These are phyloP conservation scores for Archivesica marissinica DNA, from an alignment of 1,140 invertebrate species.

Conservation along the genomic window DNA sequence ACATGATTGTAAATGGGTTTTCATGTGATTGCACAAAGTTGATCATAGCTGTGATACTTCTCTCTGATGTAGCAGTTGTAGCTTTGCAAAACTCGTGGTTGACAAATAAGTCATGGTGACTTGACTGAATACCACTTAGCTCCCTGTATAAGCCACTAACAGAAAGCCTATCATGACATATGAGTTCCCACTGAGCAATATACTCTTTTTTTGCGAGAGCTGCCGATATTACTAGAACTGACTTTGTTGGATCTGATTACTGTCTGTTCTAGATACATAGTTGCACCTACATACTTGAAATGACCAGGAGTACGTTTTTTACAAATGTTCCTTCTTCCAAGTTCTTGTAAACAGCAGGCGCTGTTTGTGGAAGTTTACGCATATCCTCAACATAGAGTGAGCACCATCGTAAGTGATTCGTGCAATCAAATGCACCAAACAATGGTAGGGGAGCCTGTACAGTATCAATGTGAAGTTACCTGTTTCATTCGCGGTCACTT, in stretches of 20 bases:
- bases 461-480: not conserved
- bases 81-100: too few species aligned
- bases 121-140: too few species aligned
- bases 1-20: too few species aligned
- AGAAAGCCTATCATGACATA: constrained; percentile 38
- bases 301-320: constrained; percentile 13
- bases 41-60: too few species aligned
- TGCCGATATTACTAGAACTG: constrained; percentile 25
- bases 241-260: constrained; percentile 10
- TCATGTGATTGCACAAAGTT: too few species aligned
- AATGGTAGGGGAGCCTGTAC: constrained; percentile 17
- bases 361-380: constrained; percentile 30
- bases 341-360: not conserved
- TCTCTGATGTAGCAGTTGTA: too few species aligned
- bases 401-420: constrained; percentile 35
- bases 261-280: not conserved
- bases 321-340: constrained; percentile 28
- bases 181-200: constrained; percentile 28
- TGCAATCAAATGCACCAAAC: constrained; percentile 9
- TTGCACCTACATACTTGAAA: constrained; percentile 18
- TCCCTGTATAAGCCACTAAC: constrained; percentile 9
- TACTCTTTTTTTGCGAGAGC: constrained; percentile 20
- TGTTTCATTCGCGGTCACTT: constrained; percentile 37
- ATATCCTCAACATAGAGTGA: constrained; percentile 38
- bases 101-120: too few species aligned